A percentile compares a stretch with the other conserved stretches of the same genome.
Evolutionary conservation across 2,113 vertebrate species (phyloP).

Genomic region (Cheirogaleus medius): DNA sequence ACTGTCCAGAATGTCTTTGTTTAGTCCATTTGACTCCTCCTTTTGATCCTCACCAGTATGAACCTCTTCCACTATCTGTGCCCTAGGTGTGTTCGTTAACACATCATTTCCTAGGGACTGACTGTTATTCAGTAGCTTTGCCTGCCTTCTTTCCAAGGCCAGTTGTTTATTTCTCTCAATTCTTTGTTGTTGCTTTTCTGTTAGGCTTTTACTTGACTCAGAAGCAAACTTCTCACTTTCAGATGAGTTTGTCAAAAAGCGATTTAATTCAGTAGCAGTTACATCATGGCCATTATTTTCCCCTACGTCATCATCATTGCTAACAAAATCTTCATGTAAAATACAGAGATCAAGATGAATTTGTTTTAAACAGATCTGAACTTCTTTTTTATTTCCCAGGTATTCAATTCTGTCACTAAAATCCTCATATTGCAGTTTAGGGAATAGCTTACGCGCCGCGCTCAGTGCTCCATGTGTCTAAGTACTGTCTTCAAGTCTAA

Average conservation of each 20-base stretch:
- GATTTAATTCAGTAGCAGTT: conserved; percentile 64
- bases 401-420: conserved; percentile 87
- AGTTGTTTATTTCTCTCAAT: too few relatives aligned
- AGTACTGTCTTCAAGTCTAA: conserved; percentile 87
- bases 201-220: too few relatives aligned
- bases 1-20: too few relatives aligned
- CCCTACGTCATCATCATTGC: conserved; percentile 78
- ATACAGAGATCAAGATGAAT: conserved; percentile 96
- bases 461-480: conserved; percentile 97
- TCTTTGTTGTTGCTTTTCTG: too few relatives aligned
- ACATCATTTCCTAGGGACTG: too few relatives aligned
- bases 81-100: too few relatives aligned
- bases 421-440: conserved; percentile 95
- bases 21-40: too few relatives aligned
- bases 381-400: conserved; percentile 89
- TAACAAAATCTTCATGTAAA: conserved; percentile 90
- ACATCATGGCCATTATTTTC: conserved; percentile 22
- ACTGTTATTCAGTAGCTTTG: too few relatives aligned
- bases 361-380: conserved; percentile 96
- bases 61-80: too few relatives aligned
- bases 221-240: conserved; percentile 22
- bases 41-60: too few relatives aligned
- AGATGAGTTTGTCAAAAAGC: conserved; percentile 35
- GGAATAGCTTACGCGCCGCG: conserved; percentile 95
- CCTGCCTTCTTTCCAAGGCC: too few relatives aligned